Base-by-base conservation (phyloP, 35 echinoderm and acorn worm genomes). In the Ophiothrix spiculata region DNA sequence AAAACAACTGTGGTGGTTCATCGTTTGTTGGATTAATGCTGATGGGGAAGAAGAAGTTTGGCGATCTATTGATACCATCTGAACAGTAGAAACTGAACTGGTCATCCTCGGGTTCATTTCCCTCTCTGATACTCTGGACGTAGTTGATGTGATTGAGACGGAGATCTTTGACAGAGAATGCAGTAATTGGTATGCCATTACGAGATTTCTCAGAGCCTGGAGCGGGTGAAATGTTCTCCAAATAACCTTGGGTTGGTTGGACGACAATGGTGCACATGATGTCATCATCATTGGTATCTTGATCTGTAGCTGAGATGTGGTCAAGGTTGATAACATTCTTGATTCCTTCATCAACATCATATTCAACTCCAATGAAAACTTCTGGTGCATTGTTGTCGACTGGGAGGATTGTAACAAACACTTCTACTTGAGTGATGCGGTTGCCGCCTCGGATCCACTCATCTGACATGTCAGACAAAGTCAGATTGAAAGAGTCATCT, bases 121-220 rank as follows among this genome's bases (percentile, higher is more conserved):
- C 80, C 75, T 80, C 75, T 39, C 94, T 82, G 42, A 99, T 94
- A 75, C 92, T 99, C 82, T 99, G 92, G 21, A 99, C 96, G 76
- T 99, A 99, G 87, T 94, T 94, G 96, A 99, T 89, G 83, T 99
- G 96, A 39, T 91, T 88, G 3, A 94, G 86, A 39, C 92, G 85
- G 8, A 99, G 78, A 87, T 99, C 96, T 56, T 80, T 93, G 40
- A 99, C 41, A 12, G 88, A 87, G 87, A 99, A 99, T 25, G 96
- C 89, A 77, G 80, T 94, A 75, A 99, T 94, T 17, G 96, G 89
- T 13, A 88, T 91, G 25, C 96, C 96, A 83, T 86, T 82, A 79
- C 96, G 87, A 38, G 96, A 99, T 75, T 99, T 99, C 40, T 99
- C 96, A 15, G 96, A 99, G 40, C 96, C 96, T 75, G 96, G 92